A percentile compares a stretch with the other conserved stretches of the same genome.
These are phyloP conservation scores for Mesorhabditis belari DNA, from an alignment of 2,888 invertebrate species.

Conservation along the genomic window DNA sequence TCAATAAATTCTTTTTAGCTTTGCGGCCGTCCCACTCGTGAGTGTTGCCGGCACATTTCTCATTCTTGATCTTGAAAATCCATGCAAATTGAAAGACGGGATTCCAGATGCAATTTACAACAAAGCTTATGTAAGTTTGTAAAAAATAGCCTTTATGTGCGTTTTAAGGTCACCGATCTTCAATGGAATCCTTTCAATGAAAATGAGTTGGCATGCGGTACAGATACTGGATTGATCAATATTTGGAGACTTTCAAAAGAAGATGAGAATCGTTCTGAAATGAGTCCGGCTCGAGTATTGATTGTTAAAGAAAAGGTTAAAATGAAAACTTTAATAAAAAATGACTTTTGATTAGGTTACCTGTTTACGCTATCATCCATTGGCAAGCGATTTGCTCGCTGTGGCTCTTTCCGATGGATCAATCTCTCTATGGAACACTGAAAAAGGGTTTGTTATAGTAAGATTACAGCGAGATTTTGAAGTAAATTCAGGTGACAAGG, in stretches of 20 bases:
- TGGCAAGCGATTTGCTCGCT: constrained; percentile 76
- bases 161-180: constrained; percentile 65
- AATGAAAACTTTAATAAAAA: background rate
- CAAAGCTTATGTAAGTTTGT: constrained; percentile 69
- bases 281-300: constrained; percentile 23
- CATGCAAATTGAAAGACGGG: constrained; percentile 60
- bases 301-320: constrained; percentile 34
- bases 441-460: background rate
- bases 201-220: constrained; percentile 70
- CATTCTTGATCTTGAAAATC: constrained; percentile 65
- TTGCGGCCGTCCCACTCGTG: constrained; percentile 73
- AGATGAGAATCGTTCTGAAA: constrained; percentile 28
- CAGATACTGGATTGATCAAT: constrained; percentile 66
- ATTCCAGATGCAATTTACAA: constrained; percentile 82
- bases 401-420: constrained; percentile 74
- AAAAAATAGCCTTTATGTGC: background rate
- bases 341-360: constrained; percentile 66
- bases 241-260: constrained; percentile 20
- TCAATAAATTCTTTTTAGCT: constrained; percentile 6
- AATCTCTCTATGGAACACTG: background rate
- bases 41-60: constrained; percentile 85
- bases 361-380: constrained; percentile 81
- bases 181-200: constrained; percentile 86
- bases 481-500: too few relatives aligned
- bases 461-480: too few relatives aligned